Base-by-base conservation (phyloP, 2,888 invertebrate species). In the Tipula confusa region DNA sequence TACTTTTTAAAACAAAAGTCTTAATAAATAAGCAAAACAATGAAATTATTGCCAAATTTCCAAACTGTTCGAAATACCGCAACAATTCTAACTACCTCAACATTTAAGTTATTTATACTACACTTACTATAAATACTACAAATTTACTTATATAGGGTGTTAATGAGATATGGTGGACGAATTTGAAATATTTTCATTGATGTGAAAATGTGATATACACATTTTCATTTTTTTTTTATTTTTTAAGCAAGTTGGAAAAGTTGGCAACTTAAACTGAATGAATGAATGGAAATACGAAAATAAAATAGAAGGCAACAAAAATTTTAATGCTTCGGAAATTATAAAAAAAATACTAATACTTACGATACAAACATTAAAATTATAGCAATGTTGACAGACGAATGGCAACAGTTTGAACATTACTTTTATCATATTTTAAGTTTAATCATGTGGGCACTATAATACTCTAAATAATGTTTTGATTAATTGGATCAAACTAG, bases 71-170 rank as follows among this genome's bases (percentile, higher is more conserved):
- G 3, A 43, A 43, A 43, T 3, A 43, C 38, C 38, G 13, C 18
- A 43, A 15, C 7, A 15, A 15, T 43, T 43, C 43, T 24, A 24
- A 3, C 64, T 64, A 64, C 64, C 64, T 64, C 64, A 64, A 64
- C 64, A 64, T 43, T 43, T 2, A 3, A 24, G 7, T 24, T 64
- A 64, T 24, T 64, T 24, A 64, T 64, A 64, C 13, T 11, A 24
- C 24, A 64, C 24, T 24, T 64, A 64, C 64, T 64, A 64, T 24
- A 64, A 64, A 64, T 64, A 64, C 24, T 24, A 64, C 18, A 9
- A 64, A 64, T 64, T 64, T 18, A 64, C 64, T 64, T 64, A 64
- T 64, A 64, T 64, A 64, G 64, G 64, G 64, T 64, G 64, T 24
- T 64, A 64, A 64, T 64, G 64, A 64, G 64, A 64, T 24, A 24